Base-by-base conservation (phyloP, 2,888 invertebrate species). In the Xylophagus ater region DNA sequence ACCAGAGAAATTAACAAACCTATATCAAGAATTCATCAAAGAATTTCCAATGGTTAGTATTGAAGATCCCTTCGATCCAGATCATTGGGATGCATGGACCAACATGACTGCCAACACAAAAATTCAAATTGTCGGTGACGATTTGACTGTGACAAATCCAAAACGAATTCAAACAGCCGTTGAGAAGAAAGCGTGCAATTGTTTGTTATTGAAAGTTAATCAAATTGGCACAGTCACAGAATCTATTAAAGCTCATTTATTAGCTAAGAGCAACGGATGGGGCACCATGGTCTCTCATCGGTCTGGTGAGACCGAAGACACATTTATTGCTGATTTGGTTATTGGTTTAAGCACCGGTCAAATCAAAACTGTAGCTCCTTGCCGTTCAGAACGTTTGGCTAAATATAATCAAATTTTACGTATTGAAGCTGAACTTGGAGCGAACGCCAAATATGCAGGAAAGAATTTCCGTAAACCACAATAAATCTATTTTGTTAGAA, bases 11-110 rank as follows among this genome's bases (percentile, higher is more conserved):
- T 69, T 98, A 46, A 78, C 78, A 26, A 83, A 82, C 25, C 66
- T 97, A 41, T 98, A 98, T 67, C 73, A 84, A 57, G 83, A 82
- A 44, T 96, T 89, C 68, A 80, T 92, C 54, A 83, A 84, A 57
- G 84, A 88, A 46, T 97, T 88, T 61, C 86, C 86, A 12, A 86
- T 98, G 60, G 84, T 87, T 3, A 93, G 94, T 43, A 97, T 98
- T 64, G 98, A 98, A 63, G 98, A 98, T 78, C 96, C 96, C 51
- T 98, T 96, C 67, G 97, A 98, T 63, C 96, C 98, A 69, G 97
- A 98, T 62, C 90, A 96, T 64, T 98, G 97, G 97, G 80, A 79
- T 6, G 92, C 94, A 10, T 98, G 96, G 93, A 70, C 78, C 37
- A 72, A 69, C 51, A 73, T 92, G 50, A 87, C 86, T 37, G 70